Evolutionary conservation across 1,140 invertebrate genomes (phyloP).

Genomic region (Matsumurasca onukii): DNA sequence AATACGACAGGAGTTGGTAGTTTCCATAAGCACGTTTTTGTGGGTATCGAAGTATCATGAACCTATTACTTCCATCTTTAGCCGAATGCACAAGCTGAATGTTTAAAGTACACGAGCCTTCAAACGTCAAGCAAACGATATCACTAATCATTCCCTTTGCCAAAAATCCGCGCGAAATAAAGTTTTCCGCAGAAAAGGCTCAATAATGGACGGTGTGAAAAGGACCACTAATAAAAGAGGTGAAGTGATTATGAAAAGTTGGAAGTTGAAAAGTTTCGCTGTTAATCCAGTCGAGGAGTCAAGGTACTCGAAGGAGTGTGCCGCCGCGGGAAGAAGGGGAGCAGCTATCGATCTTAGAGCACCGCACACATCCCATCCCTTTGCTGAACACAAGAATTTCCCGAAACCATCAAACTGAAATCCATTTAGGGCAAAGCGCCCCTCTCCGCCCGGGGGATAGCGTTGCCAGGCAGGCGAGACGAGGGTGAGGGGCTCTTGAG

Average conservation of each 20-base stretch:
- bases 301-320: neutral
- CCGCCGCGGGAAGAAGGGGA: neutral
- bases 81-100: no score
- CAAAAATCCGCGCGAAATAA: no score
- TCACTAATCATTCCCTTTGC: no score
- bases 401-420: constrained; percentile 31
- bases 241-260: constrained; percentile 7
- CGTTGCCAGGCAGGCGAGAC: constrained; percentile 19
- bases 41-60: no score
- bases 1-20: no score
- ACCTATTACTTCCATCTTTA: no score
- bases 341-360: neutral
- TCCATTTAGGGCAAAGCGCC: constrained; percentile 21
- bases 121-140: no score
- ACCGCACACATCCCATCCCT: neutral
- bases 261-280: constrained; percentile 15
- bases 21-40: no score
- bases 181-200: no score
- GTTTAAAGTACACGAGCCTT: no score
- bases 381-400: constrained; percentile 23
- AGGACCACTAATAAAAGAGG: constrained; percentile 11
- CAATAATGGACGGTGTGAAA: no score
- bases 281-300: constrained; percentile 10
- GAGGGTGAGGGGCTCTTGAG: neutral
- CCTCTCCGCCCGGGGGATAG: neutral